Evolutionary conservation across 2,113 vertebrate species (phyloP), one percentile per base, ranked within the genome.

Genomic region (Syrrhaptes paradoxus): DNA sequence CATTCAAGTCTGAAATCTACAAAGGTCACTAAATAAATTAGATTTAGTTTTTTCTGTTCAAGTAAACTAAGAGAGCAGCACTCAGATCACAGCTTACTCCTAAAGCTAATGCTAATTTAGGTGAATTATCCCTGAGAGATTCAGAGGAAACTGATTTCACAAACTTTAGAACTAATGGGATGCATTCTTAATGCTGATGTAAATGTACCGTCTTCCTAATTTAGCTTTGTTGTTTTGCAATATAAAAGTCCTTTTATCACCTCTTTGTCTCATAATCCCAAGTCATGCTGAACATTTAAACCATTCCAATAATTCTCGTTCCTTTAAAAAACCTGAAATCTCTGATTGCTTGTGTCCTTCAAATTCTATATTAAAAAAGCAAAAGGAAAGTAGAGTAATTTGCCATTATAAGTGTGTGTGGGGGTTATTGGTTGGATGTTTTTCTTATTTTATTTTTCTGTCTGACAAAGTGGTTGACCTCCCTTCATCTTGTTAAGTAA

Each of bases 11-110:
- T 95, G 89, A 89, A 95, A 95, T 93, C 90, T 82, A 89, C 65
- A 97, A 96, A 97, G 90, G 96, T 96, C 93, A 97, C 65, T 91
- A 96, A 95, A 95, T 92, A 94, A 97, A 91, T 85, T 94, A 91
- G 92, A 93, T 80, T 59, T 87, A 70, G 25, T 29, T 79, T 93
- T 86, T 91, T 79, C 67, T 85, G 48, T 77, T 88, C 8, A 24
- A 94, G 73, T 81, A 96, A 96, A 92, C 78, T 83, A 87, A 94
- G 76, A 91, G n/a, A 92, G 25, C 17, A 85, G 31, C 29, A 94
- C 91, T 96, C 94, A 91, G 85, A 94, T 89, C 96, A 95, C 89
- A 90, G 67, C 78, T 95, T 26, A 15, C 54, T 96, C 52, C 65
- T 91, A 95, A 93, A 95, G 77, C 36, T 87, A 90, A 95, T 89